A percentile compares a stretch with the other conserved stretches of the same genome.
Evolutionary conservation across 1,140 invertebrate species (phyloP).

Genomic region (Akabosia matsudoensis): DNA sequence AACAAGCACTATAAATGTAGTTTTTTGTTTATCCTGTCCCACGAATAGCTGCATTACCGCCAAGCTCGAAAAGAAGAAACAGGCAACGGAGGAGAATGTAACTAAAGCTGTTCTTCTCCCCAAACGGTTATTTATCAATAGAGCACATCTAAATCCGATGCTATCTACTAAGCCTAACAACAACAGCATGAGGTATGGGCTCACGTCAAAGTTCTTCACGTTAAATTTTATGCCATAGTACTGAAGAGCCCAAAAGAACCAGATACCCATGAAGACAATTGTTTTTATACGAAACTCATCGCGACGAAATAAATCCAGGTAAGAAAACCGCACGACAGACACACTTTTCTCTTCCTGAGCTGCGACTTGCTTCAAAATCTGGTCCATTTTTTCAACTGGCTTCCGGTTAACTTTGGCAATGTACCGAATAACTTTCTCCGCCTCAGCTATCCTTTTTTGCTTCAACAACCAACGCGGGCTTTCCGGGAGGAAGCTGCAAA

Average conservation of each 20-base stretch:
- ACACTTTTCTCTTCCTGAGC: conserved; percentile 23
- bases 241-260: conserved; percentile 38
- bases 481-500: conserved; percentile 50
- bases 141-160: conserved; percentile 26
- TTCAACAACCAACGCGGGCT: conserved; percentile 55
- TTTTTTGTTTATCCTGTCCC: not conserved
- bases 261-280: conserved; percentile 32
- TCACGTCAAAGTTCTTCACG: conserved; percentile 29
- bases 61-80: not conserved
- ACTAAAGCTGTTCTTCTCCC: not conserved
- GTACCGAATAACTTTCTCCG: conserved; percentile 49
- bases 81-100: not conserved
- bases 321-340: not conserved
- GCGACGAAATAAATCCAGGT: conserved; percentile 30
- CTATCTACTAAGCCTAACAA: conserved; percentile 28
- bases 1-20: not conserved
- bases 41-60: not conserved
- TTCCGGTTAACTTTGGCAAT: conserved; percentile 50
- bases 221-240: conserved; percentile 42
- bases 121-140: conserved; percentile 35
- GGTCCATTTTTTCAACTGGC: not conserved
- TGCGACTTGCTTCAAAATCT: conserved; percentile 6
- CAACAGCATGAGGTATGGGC: conserved; percentile 31
- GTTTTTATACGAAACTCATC: conserved; percentile 21
- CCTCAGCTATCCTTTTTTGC: conserved; percentile 51